Base-by-base conservation (phyloP, 2,113 vertebrate species). In the Todiramphus chloris region DNA sequence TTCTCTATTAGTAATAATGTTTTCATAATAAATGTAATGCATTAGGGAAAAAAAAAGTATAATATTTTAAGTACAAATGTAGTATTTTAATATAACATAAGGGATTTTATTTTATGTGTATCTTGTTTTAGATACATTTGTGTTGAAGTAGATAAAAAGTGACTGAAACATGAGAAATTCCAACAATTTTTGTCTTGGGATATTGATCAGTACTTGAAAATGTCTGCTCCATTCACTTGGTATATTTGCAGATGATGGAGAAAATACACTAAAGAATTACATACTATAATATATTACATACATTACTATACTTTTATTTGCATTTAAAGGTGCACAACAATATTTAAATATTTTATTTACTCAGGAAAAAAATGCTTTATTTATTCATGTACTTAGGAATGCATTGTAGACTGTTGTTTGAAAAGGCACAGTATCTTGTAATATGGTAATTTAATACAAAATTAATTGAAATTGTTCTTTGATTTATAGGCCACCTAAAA, bases 261-360 rank as follows among this genome's bases (percentile, higher is more conserved):
- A 53, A 92, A 69, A 83, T 24, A 48, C 11, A 66, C 9, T 67
- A 72, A 37, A 85, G 56, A 91, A 80, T 39, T 28, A 59, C 81
- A 17, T 12, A 37, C 79, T 76, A 15, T n/a, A 37, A 37, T 37
- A 37, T 37, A 37, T 37, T 37, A 37, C 37, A 37, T 37, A 37
- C 37, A 37, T 37, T 37, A 37, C 37, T 37, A 37, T 37, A 37
- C 41, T 72, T 83, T 51, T 56, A 35, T 76, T 80, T 28, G 39
- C 62, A 8, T 51, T 89, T 41, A 78, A 77, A 86, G 53, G 10
- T 13, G 24, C 11, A 0, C 46, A 35, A 31, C 16, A 13, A 13
- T 56, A n/a, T 84, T 79, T 56, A 73, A 66, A 41, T 84, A n/a
- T 44, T 73, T 9, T 15, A 67, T 95, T 94, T 94, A 53, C n/a